Evolutionary conservation across 2,797 vertebrate genomes (phyloP).

Genomic region (Triplophysa bombifrons): DNA sequence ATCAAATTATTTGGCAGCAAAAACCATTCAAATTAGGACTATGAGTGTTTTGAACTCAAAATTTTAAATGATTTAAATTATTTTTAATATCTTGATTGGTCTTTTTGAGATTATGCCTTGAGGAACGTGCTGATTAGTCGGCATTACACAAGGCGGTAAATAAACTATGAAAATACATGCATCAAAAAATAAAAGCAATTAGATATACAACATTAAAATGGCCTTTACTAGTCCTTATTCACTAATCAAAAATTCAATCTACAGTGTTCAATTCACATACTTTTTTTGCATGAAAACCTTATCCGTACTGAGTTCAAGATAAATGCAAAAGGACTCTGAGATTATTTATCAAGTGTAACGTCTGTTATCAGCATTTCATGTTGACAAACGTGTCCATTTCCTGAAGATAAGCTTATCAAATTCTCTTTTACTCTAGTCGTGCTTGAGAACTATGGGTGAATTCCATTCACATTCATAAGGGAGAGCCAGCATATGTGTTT

Average conservation of each 20-base stretch:
- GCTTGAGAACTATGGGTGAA: constrained; percentile 36
- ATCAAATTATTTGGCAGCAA: too few relatives aligned
- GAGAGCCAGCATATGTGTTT: constrained; percentile 21
- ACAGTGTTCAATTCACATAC: not conserved
- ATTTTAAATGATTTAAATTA: too few relatives aligned
- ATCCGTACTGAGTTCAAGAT: not conserved
- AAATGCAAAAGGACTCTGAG: not conserved
- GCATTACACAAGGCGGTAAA: not conserved
- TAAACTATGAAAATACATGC: not conserved
- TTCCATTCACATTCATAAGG: constrained; percentile 40
- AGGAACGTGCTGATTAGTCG: too few relatives aligned
- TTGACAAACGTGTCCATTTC: not conserved
- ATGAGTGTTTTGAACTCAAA: too few relatives aligned
- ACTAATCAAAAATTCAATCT: not conserved
- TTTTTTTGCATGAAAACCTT: not conserved
- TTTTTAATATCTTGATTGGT: too few relatives aligned
- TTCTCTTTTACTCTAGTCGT: constrained; percentile 12
- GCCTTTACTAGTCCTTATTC: not conserved
- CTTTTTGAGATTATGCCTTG: too few relatives aligned
- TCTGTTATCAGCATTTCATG: not conserved
- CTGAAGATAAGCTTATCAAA: constrained; percentile 8
- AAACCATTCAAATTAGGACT: too few relatives aligned
- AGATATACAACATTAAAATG: not conserved
- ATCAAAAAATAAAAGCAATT: not conserved
- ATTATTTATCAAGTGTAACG: not conserved